A percentile compares a stretch with the other conserved stretches of the same genome.
These are phyloP conservation scores for Graptemys geographica DNA, from an alignment of 2,797 vertebrate species.

Conservation along the genomic window DNA sequence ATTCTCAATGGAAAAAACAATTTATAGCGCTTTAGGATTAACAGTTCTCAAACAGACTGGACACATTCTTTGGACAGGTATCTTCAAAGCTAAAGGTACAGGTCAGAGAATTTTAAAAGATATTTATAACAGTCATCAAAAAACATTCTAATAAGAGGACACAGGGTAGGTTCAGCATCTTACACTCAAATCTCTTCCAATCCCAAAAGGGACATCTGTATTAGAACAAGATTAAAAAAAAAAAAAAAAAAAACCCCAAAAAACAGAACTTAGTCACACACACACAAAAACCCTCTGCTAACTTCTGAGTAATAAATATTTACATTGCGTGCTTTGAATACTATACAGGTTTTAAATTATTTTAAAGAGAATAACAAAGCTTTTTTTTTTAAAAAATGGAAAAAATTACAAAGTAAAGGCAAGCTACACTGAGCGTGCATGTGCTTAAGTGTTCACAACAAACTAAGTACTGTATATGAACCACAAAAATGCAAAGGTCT, in stretches of 20 bases:
- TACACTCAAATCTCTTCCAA: constrained; percentile 2
- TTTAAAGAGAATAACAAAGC: constrained; percentile 60
- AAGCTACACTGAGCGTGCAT: not conserved
- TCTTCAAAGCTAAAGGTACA: constrained; percentile 36
- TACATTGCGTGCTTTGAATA: constrained; percentile 65
- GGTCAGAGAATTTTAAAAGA: constrained; percentile 34
- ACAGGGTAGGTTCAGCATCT: not conserved
- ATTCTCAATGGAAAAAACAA: not conserved
- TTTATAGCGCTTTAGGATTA: not conserved
- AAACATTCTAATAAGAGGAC: not conserved
- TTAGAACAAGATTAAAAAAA: not conserved
- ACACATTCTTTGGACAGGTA: constrained; percentile 28
- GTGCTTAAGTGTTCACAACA: constrained; percentile 2
- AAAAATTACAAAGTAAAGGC: constrained; percentile 37
- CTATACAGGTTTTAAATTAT: constrained; percentile 73
- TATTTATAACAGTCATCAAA: constrained; percentile 13
- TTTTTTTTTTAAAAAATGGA: not conserved
- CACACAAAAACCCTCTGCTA: constrained; percentile 51
- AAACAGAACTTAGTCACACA: constrained; percentile 49
- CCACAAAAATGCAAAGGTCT: not conserved
- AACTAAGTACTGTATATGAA: not conserved
- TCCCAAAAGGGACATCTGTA: not conserved
- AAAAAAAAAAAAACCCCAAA: constrained; percentile 50
- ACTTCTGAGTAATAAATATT: constrained; percentile 71
- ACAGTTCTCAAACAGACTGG: not conserved